A percentile compares a stretch with the other conserved stretches of the same genome.
These are phyloP conservation scores for Crenichthys baileyi DNA, from an alignment of 2,797 vertebrate genomes.

Conservation along the genomic window DNA sequence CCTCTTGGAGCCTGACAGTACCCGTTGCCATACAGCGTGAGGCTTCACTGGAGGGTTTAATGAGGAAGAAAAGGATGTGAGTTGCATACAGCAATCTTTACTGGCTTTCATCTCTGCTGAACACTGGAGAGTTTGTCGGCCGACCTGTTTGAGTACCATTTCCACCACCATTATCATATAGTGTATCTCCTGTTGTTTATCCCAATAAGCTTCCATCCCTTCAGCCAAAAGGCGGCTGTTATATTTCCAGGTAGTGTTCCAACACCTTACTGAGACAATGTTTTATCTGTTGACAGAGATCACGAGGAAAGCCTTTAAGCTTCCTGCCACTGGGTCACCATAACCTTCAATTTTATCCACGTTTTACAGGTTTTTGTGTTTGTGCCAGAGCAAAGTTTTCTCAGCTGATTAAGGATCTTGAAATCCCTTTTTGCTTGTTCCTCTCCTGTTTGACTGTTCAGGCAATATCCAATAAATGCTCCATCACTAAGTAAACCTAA, in stretches of 20 bases:
- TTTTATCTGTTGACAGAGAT: neutral
- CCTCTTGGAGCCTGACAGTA: constrained; percentile 7
- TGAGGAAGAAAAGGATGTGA: constrained; percentile 7
- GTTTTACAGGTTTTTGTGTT: constrained; percentile 11
- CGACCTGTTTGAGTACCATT: neutral
- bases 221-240: neutral
- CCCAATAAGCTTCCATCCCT: neutral
- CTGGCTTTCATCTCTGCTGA: constrained; percentile 6
- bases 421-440: constrained; percentile 8
- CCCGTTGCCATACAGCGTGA: neutral
- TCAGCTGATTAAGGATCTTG: constrained; percentile 5
- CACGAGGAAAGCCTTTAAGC: neutral
- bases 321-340: neutral
- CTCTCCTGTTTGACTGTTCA: constrained; percentile 7
- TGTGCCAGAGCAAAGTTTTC: neutral
- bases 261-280: neutral
- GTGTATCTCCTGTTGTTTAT: neutral
- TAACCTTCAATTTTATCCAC: neutral
- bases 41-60: constrained; percentile 2
- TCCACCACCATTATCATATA: neutral
- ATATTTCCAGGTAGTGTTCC: neutral
- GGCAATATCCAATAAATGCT: neutral
- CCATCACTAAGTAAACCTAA: neutral
- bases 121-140: neutral
- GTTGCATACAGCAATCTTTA: neutral